Percentiles rank a stretch among this genome's conserved stretches.
Evolutionary conservation across 2,113 vertebrate genomes (phyloP).

Genomic region (Percina caprodes): DNA sequence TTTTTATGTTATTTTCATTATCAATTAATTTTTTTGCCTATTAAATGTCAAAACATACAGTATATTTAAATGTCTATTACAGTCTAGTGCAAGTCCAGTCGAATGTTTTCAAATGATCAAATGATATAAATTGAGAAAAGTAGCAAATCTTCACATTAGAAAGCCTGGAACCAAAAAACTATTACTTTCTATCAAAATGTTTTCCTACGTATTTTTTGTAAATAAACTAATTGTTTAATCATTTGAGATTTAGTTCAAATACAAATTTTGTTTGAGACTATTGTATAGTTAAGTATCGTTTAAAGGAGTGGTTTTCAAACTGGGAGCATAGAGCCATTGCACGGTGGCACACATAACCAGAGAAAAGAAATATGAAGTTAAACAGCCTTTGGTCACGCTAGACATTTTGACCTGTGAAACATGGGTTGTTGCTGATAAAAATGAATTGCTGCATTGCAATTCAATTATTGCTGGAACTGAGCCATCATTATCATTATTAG

Average conservation of each 20-base stretch:
- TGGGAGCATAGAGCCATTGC: background rate
- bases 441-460: background rate
- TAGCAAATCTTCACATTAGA: background rate
- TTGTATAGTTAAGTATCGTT: background rate
- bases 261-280: background rate
- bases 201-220: background rate
- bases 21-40: background rate
- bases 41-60: background rate
- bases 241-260: background rate
- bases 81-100: background rate
- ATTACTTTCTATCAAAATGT: background rate
- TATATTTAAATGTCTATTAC: background rate
- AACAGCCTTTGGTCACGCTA: background rate
- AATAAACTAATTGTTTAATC: background rate
- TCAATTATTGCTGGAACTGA: background rate
- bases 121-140: background rate
- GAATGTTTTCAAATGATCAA: background rate
- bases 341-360: background rate
- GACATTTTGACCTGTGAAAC: background rate
- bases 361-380: too few species aligned
- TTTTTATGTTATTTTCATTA: background rate
- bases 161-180: background rate
- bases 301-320: background rate
- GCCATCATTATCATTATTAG: background rate
- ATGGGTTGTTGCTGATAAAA: background rate